Evolutionary conservation across 37 sponge, comb jelly and placozoan genomes (phyloP).

Genomic region (Theonella swinhoei): DNA sequence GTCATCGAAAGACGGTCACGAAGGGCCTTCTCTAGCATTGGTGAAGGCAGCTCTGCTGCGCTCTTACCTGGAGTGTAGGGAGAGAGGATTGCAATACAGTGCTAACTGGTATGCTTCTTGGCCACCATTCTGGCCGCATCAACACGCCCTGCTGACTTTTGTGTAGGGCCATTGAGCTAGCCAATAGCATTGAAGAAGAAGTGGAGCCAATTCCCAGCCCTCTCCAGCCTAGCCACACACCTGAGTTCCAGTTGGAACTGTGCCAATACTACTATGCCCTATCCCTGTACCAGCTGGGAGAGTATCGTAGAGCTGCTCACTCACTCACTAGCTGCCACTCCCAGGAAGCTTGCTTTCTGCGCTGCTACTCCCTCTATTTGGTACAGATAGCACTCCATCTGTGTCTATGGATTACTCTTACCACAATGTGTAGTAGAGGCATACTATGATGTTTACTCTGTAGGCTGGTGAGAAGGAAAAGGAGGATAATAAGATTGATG

Average conservation of each 20-base stretch:
- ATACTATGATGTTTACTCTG: background rate
- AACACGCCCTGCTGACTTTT: background rate
- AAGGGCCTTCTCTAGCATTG: slow-evolving; percentile 7
- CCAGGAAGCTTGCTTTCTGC: slow-evolving; percentile 65
- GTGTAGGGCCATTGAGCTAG: slow-evolving; percentile 70
- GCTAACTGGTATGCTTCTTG: slow-evolving; percentile 63
- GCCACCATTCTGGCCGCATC: background rate
- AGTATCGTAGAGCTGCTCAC: slow-evolving; percentile 70
- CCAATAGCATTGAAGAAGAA: slow-evolving; percentile 49
- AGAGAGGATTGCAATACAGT: slow-evolving; percentile 60
- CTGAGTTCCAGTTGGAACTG: slow-evolving; percentile 27
- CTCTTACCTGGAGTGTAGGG: slow-evolving; percentile 57
- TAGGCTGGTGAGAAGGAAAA: slow-evolving; percentile 84
- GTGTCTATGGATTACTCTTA: background rate
- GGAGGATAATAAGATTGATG: slow-evolving; percentile 73
- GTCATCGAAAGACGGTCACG: background rate
- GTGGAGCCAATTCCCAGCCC: background rate
- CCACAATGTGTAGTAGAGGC: background rate
- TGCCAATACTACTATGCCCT: slow-evolving; percentile 36
- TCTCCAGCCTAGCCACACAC: slow-evolving; percentile 6
- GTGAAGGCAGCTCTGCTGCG: slow-evolving; percentile 35
- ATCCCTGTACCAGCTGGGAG: slow-evolving; percentile 67
- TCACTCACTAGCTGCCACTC: slow-evolving; percentile 54
- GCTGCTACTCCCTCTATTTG: slow-evolving; percentile 67
- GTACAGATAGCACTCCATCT: slow-evolving; percentile 31